Evolutionary conservation across 2,113 vertebrate genomes (phyloP).

Genomic region (Acinonyx jubatus): DNA sequence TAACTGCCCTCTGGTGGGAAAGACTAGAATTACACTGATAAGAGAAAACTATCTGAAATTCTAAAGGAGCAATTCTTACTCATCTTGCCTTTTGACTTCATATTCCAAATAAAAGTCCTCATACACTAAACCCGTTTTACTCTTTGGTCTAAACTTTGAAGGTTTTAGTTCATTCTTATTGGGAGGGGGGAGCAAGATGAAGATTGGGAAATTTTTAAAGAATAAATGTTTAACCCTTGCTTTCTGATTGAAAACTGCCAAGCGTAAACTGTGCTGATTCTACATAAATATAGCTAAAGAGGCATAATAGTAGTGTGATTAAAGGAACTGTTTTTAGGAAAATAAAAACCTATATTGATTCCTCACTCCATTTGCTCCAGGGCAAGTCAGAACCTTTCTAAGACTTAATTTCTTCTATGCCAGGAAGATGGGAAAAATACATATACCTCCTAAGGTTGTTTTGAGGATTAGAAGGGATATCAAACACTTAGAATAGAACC

Average conservation of each 20-base stretch:
- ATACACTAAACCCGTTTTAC: background rate
- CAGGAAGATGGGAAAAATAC: background rate
- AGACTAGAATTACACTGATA: background rate
- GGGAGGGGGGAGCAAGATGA: background rate
- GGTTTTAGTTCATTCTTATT: background rate
- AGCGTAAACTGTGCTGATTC: background rate
- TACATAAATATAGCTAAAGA: background rate
- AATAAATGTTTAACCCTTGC: background rate
- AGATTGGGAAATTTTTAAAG: background rate
- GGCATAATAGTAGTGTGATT: background rate
- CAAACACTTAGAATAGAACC: background rate
- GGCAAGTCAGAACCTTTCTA: background rate
- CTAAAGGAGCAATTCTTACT: background rate
- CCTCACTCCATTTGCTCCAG: background rate
- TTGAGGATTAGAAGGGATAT: background rate
- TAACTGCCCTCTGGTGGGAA: constrained; percentile 64
- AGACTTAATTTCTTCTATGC: background rate
- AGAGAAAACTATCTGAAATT: background rate
- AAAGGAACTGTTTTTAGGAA: background rate
- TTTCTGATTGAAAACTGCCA: background rate
- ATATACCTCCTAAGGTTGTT: background rate
- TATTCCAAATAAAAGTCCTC: background rate
- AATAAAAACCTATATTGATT: background rate
- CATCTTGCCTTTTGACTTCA: background rate
- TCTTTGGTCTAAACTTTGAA: background rate